Evolutionary conservation across 2,888 invertebrate genomes (phyloP), one percentile per base, ranked within the genome.

Genomic region (Xanthia togata): DNA sequence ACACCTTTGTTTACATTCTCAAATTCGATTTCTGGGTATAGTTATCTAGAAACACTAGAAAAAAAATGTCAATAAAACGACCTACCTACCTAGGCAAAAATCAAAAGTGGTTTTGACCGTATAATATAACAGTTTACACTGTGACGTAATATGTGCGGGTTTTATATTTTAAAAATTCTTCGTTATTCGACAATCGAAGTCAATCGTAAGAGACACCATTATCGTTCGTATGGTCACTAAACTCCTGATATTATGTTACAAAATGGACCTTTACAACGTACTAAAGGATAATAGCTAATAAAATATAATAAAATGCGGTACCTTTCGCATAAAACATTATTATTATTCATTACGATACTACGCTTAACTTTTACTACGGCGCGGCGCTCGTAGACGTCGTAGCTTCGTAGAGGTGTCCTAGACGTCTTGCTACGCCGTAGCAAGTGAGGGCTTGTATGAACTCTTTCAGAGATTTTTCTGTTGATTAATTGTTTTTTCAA

Each of bases 361-460:
- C 65, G 41, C 62, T 69, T 50, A 41, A 72, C 57, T 69, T 75
- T 84, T 73, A 76, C 87, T 81, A 85, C 81, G 79, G 44, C 26
- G 47, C 81, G 79, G 44, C 26, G 47, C 63, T 76, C 65, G 79
- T 81, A 80, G 84, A 3, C 57, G 12, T 64, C 74, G 64, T 55
- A 78, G 80, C 71, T 9, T 60, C 79, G 78, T 84, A 81, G 85
- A 65, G 17, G 14, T 64, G 9, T 67, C 80, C 76, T 83, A 82
- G 82, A 53, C 44, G 55, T n/a, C 31, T n/a, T 65, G 20, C 88
- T 88, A 86, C 87, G 82, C 20, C 82, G 87, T 85, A 88, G 85
- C 62, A 53, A 11, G 12, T 44, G 47, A 20, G 1, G 12, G 35
- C 41, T 55, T 67, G n/a, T 50, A 57, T 63, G 44, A 50, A 57